Base-by-base conservation (phyloP, 2,113 vertebrate genomes). In the Pelecanoides urinatrix region DNA sequence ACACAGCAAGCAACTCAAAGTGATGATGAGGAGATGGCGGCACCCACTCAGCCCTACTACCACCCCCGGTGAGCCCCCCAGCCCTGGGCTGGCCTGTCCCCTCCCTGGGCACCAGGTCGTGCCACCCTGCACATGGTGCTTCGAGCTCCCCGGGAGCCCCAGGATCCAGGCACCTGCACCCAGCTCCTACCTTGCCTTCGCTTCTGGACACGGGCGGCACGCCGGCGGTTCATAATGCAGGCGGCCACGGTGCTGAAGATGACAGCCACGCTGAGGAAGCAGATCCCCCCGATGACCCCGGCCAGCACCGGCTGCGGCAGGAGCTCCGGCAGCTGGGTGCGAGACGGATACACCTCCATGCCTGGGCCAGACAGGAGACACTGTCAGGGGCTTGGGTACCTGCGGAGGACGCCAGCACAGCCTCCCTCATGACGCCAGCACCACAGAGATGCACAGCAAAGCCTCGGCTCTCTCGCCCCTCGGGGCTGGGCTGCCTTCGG, bases 261-360 rank as follows among this genome's bases (percentile, higher is more conserved):
- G 84, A 99, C 98, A 3, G 99, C 99, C 78, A 98, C 96, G 71
- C 98, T 98, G 88, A 99, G 98, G 96, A 99, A 99, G 97, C 99
- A 99, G 94, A 99, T 98, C 6, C 99, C 99, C 1, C 98, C 99
- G 15, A 99, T 97, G 87, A 99, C 97, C 11, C 99, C 99, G 0
- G 99, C 99, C 97, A 99, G 91, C 80, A 99, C 98, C 0, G 99
- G 99, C 97, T 99, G 98, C 0, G 99, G 99, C 80, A 99, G 97
- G 32, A 98, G 98, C 88, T 98, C 98, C 0, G 99, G 97, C 85
- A 99, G 98, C 97, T 99, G 98, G 5, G 98, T 98, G 38, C 98
- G 98, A 5, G 99, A 97, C 0, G 99, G 98, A 90, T 99, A 99
- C 85, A 99, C 97, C 73, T 99, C 99, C 98, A 99, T 99, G 47